phyloP scores from a whole-genome alignment of 2,888 invertebrate genomes.

The Ichneumoninae sp. region DNA sequence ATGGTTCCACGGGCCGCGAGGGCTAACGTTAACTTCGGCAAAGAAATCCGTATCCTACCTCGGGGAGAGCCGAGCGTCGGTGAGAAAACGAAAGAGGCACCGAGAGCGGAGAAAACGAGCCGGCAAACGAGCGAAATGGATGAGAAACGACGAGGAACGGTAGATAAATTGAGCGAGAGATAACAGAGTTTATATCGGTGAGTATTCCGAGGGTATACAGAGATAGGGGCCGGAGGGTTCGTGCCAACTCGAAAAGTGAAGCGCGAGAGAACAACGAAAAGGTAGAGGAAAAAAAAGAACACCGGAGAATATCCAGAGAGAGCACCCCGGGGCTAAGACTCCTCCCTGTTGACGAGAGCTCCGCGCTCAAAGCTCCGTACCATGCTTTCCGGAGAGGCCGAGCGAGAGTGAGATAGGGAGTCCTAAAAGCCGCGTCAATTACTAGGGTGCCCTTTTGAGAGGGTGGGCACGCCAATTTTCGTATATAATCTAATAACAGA shows the following conservation, averaged over 20 bases:
- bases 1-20: background rate
- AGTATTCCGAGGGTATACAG: conserved; percentile 14
- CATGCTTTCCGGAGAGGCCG: background rate
- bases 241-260: conserved; percentile 20
- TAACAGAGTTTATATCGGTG: conserved; percentile 29
- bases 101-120: conserved; percentile 17
- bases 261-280: conserved; percentile 37
- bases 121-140: conserved; percentile 33
- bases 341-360: conserved; percentile 42
- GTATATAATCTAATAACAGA: conserved; percentile 83
- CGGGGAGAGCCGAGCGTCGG: background rate
- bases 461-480: conserved; percentile 81
- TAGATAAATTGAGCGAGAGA: conserved; percentile 38
- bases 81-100: background rate
- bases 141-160: conserved; percentile 21
- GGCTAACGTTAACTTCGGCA: background rate
- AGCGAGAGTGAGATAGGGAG: conserved; percentile 29
- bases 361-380: conserved; percentile 47
- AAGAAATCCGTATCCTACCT: background rate
- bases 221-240: background rate
- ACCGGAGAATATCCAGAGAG: conserved; percentile 25
- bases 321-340: conserved; percentile 41
- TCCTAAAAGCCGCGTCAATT: conserved; percentile 65
- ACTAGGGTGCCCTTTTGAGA: conserved; percentile 73
- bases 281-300: conserved; percentile 23